Evolutionary conservation across 2,888 invertebrate species (phyloP).

Genomic region (Chrysodeixis includens): DNA sequence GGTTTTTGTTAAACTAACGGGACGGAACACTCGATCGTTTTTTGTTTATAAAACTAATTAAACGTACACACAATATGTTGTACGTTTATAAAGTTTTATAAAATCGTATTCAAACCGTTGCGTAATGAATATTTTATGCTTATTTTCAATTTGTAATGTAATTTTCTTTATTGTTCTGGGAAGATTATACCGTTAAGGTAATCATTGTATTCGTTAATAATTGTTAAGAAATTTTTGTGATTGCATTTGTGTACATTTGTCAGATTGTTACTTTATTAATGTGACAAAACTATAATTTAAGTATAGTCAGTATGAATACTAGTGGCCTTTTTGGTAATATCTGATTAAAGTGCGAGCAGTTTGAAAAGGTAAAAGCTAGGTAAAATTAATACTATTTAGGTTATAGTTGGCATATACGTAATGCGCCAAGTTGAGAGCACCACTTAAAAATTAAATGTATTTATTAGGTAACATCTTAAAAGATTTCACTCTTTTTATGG

Average conservation of each 20-base stretch:
- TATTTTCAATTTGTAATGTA: constrained; percentile 30
- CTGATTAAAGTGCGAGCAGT: neutral
- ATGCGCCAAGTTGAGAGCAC: neutral
- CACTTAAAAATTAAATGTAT: neutral
- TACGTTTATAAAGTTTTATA: constrained; percentile 41
- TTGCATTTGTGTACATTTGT: neutral
- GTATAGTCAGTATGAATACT: too few species aligned
- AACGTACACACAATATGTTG: constrained; percentile 66
- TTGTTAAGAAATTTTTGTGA: constrained; percentile 10
- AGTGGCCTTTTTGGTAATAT: too few species aligned
- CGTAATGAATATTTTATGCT: constrained; percentile 42
- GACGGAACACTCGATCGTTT: constrained; percentile 82
- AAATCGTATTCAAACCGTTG: constrained; percentile 45
- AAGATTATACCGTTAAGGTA: constrained; percentile 29
- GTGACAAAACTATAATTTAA: too few species aligned
- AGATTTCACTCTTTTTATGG: constrained; percentile 5
- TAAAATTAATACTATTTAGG: neutral
- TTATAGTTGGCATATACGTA: neutral
- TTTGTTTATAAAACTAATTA: constrained; percentile 83
- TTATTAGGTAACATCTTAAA: neutral
- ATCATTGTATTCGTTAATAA: constrained; percentile 8
- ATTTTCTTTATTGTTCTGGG: constrained; percentile 26
- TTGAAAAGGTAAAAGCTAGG: neutral
- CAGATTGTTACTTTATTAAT: neutral
- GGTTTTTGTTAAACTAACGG: constrained; percentile 87